Evolutionary conservation across 1,140 invertebrate species (phyloP).

Genomic region (Aphis gossypii): DNA sequence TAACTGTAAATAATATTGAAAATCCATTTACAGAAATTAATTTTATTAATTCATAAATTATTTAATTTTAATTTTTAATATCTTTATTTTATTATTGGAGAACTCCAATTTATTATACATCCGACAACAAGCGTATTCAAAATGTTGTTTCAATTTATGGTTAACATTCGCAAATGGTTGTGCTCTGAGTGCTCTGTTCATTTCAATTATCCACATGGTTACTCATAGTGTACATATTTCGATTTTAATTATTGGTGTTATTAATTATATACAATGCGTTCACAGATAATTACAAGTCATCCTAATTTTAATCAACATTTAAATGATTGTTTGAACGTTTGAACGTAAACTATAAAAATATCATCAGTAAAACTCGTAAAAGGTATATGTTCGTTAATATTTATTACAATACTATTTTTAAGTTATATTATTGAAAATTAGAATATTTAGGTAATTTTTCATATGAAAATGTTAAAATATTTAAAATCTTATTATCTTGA

Average conservation of each 20-base stretch:
- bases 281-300: background rate
- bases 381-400: background rate
- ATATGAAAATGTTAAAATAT: background rate
- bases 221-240: background rate
- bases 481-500: background rate
- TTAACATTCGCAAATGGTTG: background rate
- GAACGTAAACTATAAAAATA: background rate
- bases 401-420: background rate
- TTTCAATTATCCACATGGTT: background rate
- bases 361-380: background rate
- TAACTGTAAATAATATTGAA: background rate
- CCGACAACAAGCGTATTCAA: background rate
- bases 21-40: background rate
- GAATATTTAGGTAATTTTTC: background rate
- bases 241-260: slow-evolving; percentile 1
- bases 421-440: background rate
- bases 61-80: background rate
- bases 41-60: background rate
- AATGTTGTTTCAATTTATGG: background rate
- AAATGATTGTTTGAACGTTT: background rate
- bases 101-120: background rate
- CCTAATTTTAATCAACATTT: slow-evolving; percentile 1
- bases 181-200: background rate
- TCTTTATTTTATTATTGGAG: background rate
- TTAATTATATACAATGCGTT: background rate